Base-by-base conservation (phyloP, 2,797 vertebrate genomes). In the Sylvilagus floridanus region DNA sequence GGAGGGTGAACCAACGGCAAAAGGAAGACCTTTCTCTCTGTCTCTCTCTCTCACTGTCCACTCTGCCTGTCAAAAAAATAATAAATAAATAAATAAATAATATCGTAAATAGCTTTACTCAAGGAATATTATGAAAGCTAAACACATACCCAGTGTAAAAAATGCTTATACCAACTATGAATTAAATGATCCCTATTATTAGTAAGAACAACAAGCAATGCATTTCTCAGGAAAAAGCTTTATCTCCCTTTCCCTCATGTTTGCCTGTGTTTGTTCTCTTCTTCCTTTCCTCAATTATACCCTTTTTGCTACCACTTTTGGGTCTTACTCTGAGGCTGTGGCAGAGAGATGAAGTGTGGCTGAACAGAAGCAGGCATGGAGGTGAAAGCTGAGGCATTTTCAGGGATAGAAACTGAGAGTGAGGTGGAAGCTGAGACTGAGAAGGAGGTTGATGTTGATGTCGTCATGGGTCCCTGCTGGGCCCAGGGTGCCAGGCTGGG, bases 331-430 rank as follows among this genome's bases (percentile, higher is more conserved):
- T 93, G 88, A 52, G 88, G 79, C 26, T 96, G 75, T 42, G 75
- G 91, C 26, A 89, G 75, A 77, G 94, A 88, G 32, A 89, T 62
- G 75, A 95, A 91, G 12, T 84, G 79, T 84, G 83, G 77, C 13
- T 0, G 60, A 26, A 69, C 0, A 79, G 66, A 88, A 63, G 71
- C 26, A 7, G 77, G 8, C 32, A 9, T 32, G 16, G 75, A 57
- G 6, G 28, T 81, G 42, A 76, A 79, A 32, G 11, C 88, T 0
- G 72, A 82, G 3, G 22, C 26, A 79, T 90, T 79, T 1, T 0
- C 19, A 52, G 47, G 37, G 4, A 52, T 21, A 57, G 71, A 63
- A 14, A 84, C 60, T 90, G 72, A 68, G 54, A 63, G 17, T 32
- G 50, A 75, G 7, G 16, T 37, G n/a, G 68, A 90, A 79, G 19